phyloP scores from a whole-genome alignment of 2,113 vertebrate genomes.

The Eulemur macaco region DNA sequence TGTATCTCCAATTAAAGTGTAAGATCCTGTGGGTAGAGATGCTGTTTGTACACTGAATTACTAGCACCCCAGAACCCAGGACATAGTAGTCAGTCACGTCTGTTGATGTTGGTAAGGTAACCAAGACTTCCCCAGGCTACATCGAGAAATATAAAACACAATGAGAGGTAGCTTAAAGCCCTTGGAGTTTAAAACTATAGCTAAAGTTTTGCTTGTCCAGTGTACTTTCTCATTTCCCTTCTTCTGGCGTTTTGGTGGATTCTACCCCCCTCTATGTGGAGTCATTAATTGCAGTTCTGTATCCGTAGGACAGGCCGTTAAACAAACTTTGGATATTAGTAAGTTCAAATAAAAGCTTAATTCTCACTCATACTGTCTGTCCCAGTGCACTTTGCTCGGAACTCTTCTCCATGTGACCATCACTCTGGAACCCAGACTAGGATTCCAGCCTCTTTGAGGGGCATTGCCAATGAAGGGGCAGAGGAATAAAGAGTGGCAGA shows the following conservation, averaged over 20 bases:
- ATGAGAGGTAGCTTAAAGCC: not conserved
- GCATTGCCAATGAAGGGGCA: not conserved
- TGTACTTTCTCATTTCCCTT: not conserved
- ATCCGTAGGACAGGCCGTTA: not conserved
- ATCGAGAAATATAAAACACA: slow-evolving; percentile 1
- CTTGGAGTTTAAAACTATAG: not conserved
- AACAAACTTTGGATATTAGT: not conserved
- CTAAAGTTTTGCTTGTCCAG: not conserved
- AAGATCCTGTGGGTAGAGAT: not conserved
- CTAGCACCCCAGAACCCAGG: not conserved
- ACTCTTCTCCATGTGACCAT: not conserved
- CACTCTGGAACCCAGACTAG: not conserved
- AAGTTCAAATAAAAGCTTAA: not conserved
- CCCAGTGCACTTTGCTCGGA: not conserved
- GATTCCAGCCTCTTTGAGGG: not conserved
- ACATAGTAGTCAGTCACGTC: not conserved
- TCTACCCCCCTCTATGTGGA: not conserved
- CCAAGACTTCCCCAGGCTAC: not conserved
- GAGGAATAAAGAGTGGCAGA: not conserved
- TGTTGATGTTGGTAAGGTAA: not conserved
- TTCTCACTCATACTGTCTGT: not conserved
- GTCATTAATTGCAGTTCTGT: not conserved
- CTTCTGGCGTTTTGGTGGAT: not conserved
- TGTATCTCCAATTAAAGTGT: not conserved
- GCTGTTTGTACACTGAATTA: not conserved